Evolutionary conservation across 2,888 invertebrate genomes (phyloP), one percentile per base, ranked within the genome.

Genomic region (Embidobia sp.): DNA sequence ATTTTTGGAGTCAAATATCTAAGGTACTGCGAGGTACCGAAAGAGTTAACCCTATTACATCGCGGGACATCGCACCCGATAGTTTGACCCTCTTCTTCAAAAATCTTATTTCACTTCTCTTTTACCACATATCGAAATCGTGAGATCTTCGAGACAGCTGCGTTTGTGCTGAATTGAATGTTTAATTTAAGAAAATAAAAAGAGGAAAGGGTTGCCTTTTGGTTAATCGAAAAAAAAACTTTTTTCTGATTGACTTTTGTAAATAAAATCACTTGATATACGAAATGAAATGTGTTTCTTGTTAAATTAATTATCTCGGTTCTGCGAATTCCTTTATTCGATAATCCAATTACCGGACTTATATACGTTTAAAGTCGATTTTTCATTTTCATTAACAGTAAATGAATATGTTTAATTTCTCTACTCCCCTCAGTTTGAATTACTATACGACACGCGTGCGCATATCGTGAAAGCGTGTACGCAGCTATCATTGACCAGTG

Each of bases 401-500:
- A 69, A 74, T 69, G 74, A 74, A 70, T 70, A 78, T 53, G 59
- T 73, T 73, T 59, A 64, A 69, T 70, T 74, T 74, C 74, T 74
- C 69, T 46, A 53, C 74, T 59, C 69, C 40, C 57, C 37, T 57
- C 37, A 29, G 57, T 64, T 77, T 75, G 75, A 79, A 75, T 79
- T 79, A 77, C 77, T 79, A 77, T 79, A 79, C 75, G 72, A 79
- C 77, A 79, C 78, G 77, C 77, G 77, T 75, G 79, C 69, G 72
- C 77, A 73, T 75, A 75, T 66, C 75, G 74, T 67, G 75, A 77
- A 73, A 73, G 69, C 77, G 73, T 73, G 77, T 77, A 77, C 69
- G 72, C 77, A 67, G 81, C 82, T 81, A 82, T 83, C 81, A 82
- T 84, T 81, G 83, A 80, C 83, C 83, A 82, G 84, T 82, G 84